These are phyloP conservation scores for Desmodus rotundus DNA, from an alignment of 2,113 vertebrate species.

Conservation along the genomic window DNA sequence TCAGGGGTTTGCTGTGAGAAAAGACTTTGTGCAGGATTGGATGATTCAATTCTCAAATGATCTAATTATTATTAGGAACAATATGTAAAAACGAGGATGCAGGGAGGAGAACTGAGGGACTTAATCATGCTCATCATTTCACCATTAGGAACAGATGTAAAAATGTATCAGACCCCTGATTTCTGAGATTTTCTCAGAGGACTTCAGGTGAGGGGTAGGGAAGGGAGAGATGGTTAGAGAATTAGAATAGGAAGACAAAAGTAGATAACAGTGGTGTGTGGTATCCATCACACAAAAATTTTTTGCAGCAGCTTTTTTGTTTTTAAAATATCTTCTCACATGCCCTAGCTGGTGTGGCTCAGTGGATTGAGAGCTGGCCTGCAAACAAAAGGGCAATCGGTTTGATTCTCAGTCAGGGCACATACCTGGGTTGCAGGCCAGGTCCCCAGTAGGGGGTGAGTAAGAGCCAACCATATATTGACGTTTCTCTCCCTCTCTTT, in stretches of 20 bases:
- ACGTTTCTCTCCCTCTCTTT: too few species aligned
- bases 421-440: too few species aligned
- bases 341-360: too few species aligned
- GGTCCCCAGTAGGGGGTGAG: too few species aligned
- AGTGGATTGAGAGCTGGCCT: too few species aligned
- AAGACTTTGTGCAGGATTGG: conserved; percentile 38
- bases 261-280: neutral
- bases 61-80: conserved; percentile 75
- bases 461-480: too few species aligned
- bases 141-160: conserved; percentile 44
- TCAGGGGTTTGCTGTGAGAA: conserved; percentile 63
- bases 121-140: conserved; percentile 68
- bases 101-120: conserved; percentile 12
- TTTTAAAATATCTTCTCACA: conserved; percentile 5
- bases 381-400: too few species aligned
- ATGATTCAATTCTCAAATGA: conserved; percentile 68
- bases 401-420: too few species aligned
- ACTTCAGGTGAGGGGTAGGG: neutral
- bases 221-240: neutral
- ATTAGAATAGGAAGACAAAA: neutral
- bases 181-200: conserved; percentile 23
- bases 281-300: neutral
- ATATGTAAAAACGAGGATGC: conserved; percentile 26
- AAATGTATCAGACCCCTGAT: conserved; percentile 40
- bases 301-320: neutral